phyloP scores from a whole-genome alignment of 2,888 invertebrate species.

The Thyatira batis region DNA sequence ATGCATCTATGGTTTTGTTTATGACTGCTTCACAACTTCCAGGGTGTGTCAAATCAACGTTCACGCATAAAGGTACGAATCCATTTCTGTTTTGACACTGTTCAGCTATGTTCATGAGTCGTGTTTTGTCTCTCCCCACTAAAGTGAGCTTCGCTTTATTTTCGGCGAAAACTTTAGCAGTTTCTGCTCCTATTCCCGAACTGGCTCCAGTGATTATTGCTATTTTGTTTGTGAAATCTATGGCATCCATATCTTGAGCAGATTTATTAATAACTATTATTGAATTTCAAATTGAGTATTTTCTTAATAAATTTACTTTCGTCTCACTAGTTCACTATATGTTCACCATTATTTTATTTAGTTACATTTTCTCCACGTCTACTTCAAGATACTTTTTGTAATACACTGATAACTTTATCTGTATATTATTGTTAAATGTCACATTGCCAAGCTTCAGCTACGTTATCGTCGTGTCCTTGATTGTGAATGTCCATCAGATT shows the following conservation, averaged over 20 bases:
- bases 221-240: slow-evolving; percentile 48
- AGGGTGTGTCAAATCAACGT: slow-evolving; percentile 37
- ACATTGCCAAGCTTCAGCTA: not conserved
- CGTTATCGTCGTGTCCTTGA: not conserved
- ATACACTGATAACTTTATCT: not conserved
- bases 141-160: slow-evolving; percentile 44
- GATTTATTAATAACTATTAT: not conserved
- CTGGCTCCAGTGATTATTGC: slow-evolving; percentile 57
- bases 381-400: not conserved
- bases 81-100: slow-evolving; percentile 34
- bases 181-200: slow-evolving; percentile 54
- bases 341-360: too few species aligned
- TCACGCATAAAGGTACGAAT: slow-evolving; percentile 32
- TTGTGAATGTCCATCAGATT: not conserved
- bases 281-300: too few species aligned
- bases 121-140: slow-evolving; percentile 43
- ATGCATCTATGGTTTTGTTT: slow-evolving; percentile 42
- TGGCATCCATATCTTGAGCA: slow-evolving; percentile 39
- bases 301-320: too few species aligned
- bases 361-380: not conserved
- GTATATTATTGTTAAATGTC: not conserved
- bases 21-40: slow-evolving; percentile 46
- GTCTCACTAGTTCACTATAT: too few species aligned
- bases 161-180: slow-evolving; percentile 41
- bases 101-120: slow-evolving; percentile 37